Base-by-base conservation (phyloP, 2,888 invertebrate species). In the Neoaliturus tenellus region DNA sequence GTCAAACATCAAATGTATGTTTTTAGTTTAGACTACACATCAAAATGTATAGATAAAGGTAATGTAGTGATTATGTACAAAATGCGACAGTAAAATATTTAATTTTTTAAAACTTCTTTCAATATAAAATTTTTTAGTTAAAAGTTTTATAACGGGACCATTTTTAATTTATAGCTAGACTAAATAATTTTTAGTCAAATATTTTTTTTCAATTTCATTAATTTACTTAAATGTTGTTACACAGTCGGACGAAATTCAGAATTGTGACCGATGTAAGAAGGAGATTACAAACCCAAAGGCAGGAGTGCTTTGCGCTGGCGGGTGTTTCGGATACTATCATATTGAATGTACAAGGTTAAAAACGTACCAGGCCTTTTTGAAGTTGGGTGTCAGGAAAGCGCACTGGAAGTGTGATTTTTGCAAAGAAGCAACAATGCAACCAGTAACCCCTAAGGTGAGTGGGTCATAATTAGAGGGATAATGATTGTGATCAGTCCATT, bases 231-330 rank as follows among this genome's bases (percentile, higher is more conserved):
- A 62, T 62, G 17, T 20, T 62, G 62, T 71, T 41, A 39, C 39
- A 39, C 78, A 78, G 78, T 55, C 78, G 20, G 78, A 78, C 20
- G 78, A 78, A 48, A 55, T 78, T 55, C 78, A 78, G 55, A 78
- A 78, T 35, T 78, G 78, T 20, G 48, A 48, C 78, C 31, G 35
- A 20, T 78, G 78, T 55, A 48, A 51, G 55, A 51, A 33, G 78
- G 33, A 4, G 35, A 55, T 78, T n/a, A 33, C 31, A 31, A 78
- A 78, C 55, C 51, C 48, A 17, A 78, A 55, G 35, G 78, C 55
- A 31, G 78, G 33, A 48, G 35, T 78, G 0, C 12, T 78, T 3
- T 78, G 78, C 35, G 31, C 78, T 23, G 55, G 48, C 6, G 55
- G 78, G 14, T 78, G 78, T 55, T 78, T 55, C 55, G 78, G 55